phyloP scores from a whole-genome alignment of 2,797 vertebrate species.

The Caiman crocodilus region DNA sequence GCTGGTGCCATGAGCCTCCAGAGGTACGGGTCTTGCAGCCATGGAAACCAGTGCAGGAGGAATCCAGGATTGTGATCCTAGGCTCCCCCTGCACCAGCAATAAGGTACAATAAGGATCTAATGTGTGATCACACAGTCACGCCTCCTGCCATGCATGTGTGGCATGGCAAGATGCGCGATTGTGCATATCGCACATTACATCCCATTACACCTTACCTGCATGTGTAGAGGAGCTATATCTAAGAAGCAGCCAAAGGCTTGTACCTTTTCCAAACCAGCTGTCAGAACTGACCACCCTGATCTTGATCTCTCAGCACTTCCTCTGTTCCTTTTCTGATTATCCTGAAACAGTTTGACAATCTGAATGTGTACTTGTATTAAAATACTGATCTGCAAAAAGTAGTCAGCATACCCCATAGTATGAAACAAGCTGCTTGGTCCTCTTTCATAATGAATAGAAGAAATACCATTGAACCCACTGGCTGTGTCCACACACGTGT shows the following conservation, averaged over 20 bases:
- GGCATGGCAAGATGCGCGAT: too few relatives aligned
- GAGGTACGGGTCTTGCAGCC: too few relatives aligned
- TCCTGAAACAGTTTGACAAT: neutral
- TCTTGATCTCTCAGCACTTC: constrained; percentile 27
- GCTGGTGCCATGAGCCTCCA: too few relatives aligned
- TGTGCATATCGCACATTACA: too few relatives aligned
- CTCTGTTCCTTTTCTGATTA: constrained; percentile 25
- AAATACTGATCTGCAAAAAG: neutral
- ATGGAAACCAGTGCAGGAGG: too few relatives aligned
- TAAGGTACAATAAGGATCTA: too few relatives aligned
- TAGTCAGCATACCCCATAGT: rapidly evolving
- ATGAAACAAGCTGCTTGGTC: rapidly evolving
- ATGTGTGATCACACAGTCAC: too few relatives aligned
- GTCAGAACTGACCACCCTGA: neutral
- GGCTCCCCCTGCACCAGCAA: too few relatives aligned
- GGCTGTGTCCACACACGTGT: neutral
- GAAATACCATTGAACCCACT: neutral
- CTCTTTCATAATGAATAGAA: rapidly evolving
- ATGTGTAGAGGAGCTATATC: too few relatives aligned
- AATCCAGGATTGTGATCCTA: too few relatives aligned
- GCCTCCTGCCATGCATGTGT: too few relatives aligned
- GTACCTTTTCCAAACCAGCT: neutral
- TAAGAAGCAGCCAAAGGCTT: too few relatives aligned
- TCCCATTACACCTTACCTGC: neutral
- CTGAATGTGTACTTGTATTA: neutral